Base-by-base conservation (phyloP, 2,797 vertebrate species). In the Eurystomus glaucurus region DNA sequence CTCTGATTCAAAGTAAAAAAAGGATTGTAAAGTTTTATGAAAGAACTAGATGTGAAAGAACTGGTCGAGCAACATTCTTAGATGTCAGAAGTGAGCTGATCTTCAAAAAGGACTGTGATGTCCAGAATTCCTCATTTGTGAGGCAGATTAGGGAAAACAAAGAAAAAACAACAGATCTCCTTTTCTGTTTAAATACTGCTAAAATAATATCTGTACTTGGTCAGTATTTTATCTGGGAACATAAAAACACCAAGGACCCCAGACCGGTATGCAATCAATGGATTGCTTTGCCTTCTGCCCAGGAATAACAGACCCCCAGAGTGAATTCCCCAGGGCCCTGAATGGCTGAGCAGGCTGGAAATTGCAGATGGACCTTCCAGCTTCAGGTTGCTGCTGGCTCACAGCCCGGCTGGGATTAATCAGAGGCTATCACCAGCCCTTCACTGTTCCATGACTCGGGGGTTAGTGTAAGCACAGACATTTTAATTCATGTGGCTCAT, bases 311-410 rank as follows among this genome's bases (percentile, higher is more conserved):
- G 92, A 45, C 31, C 54, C 52, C n/a, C 37, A 25, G 5, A 45
- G 39, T 0, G 0, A 61, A 61, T 35, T 12, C 66, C 41, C 29
- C 0, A 5, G 62, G 37, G 50, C 33, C 14, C 52, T 11, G 20
- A 5, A 21, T 0, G 23, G 62, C 43, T 60, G 84, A 91, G 41
- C 35, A 0, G 28, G 66, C 48, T 80, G 83, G 76, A 79, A 77
- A 37, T 43, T 33, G 22, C 52, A 52, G 52, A 26, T 57, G 77
- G 50, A 79, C 77, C 26, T 65, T 33, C 72, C 71, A 70, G 55
- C 41, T 17, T 15, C 57, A 43, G 69, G 58, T 64, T 79, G 85
- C 58, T 10, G 7, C 66, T 72, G 70, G 68, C 77, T 85, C 31
- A 2, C 29, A 54, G 88, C 80, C 78, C 13, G 1, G 51, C 72